Evolutionary conservation across 2,797 vertebrate species (phyloP), one percentile per base, ranked within the genome.

Genomic region (Zonotrichia albicollis): DNA sequence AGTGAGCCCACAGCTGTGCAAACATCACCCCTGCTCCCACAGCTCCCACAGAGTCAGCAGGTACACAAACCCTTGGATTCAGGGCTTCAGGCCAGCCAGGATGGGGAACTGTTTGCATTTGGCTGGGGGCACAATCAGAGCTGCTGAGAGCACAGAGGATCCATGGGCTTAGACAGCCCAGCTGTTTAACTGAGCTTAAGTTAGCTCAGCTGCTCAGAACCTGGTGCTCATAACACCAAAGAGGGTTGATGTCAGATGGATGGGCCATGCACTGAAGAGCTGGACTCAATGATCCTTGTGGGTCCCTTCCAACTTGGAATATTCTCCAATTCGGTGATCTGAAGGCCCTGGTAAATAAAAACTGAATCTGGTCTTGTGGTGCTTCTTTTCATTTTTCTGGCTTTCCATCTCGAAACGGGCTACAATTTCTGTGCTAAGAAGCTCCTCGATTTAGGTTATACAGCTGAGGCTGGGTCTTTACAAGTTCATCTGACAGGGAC

Each of bases 1-100:
- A 22, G 19, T 3, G 7, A 76, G 42, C 12, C 40, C 53, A n/a
- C 87, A 91, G 76, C 87, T 95, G 88, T 73, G 67, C 77, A 96
- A 93, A 96, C 48, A 58, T 29, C 54, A 6, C 26, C 22, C 8
- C 2, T 71, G 43, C 40, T 93, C 60, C n/a, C 7, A 55, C 34
- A 66, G 29, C 58, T 64, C 55, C 76, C 55, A 51, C 51, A 46
- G n/a, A 11, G 19, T 51, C 34, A 27, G 17, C 10, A 82, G 48
- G 67, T 45, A 79, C 77, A 94, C 40, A 81, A 76, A 92, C 8
- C 45, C 19, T 77, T 50, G 72, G 27, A 74, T n/a, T 51, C 20
- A 46, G 38, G 43, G 53, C 65, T 67, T 81, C 13, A 20, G 64
- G 45, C 34, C 60, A 93, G 60, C 20, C 45, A 82, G 45, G 48